Evolutionary conservation across 2,113 vertebrate genomes (phyloP), one percentile per base, ranked within the genome.

Genomic region (Proterorhinus semilunaris): DNA sequence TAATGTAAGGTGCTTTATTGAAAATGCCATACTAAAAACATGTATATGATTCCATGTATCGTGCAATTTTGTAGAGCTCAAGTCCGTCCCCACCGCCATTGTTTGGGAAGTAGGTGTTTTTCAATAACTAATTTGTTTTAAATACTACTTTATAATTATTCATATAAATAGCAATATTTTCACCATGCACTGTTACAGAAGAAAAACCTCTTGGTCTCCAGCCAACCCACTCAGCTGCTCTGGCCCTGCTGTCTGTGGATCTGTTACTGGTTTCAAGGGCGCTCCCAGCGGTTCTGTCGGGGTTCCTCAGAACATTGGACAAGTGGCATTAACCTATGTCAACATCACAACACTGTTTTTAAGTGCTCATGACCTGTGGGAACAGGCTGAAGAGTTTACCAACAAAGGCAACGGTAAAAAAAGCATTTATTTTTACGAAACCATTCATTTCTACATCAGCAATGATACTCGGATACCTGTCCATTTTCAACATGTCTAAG

Each of bases 291-390:
- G 87, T 80, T 84, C 92, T 0, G 71, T 95, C 75, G 85, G 79
- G 1, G 88, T 96, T 75, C 94, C 96, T 0, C 91, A 83, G 71
- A 84, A 87, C 46, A 92, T 98, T 66, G 93, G 95, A 59, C 95
- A 90, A 77, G 86, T 96, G 91, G 93, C 94, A 0, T 91, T 92
- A 15, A 93, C 92, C 66, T 98, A 98, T 0, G 83, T 99, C 87
- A 95, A 90, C 90, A 96, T 99, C 86, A 99, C 97, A 0, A 91
- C 92, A 7, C 91, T 95, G 8, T 87, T 96, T 81, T 88, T 99
- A 58, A 94, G 86, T 0, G 96, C 96, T 0, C 94, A 94, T 45
- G 92, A 96, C 45, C 85, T 93, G 45, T 99, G 97, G 97, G 97
- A 98, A 78, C 93, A 94, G 85, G 95, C 96, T 0, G 95, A 97